A percentile compares a stretch with the other conserved stretches of the same genome.
Evolutionary conservation across 2,888 invertebrate genomes (phyloP).

Genomic region (Leucophenga maculata): DNA sequence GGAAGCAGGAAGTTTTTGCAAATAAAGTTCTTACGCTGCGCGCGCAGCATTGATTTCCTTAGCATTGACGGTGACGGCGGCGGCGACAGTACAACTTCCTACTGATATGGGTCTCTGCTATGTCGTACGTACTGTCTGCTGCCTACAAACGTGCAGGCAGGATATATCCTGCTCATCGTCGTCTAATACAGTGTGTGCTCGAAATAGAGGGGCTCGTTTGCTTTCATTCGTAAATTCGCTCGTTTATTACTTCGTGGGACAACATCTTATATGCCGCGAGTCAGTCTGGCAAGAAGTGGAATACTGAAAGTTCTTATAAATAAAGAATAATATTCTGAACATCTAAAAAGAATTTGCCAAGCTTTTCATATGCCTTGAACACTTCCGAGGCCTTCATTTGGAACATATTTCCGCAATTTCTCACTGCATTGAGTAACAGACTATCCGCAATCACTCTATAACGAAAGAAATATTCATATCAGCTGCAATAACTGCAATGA

Average conservation of each 20-base stretch:
- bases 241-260: no score
- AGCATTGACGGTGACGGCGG: slow-evolving; percentile 23
- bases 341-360: no score
- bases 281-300: not conserved
- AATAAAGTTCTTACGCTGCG: slow-evolving; percentile 2
- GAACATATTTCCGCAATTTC: no score
- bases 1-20: slow-evolving; percentile 3
- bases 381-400: no score
- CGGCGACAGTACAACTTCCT: slow-evolving; percentile 26
- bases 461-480: no score
- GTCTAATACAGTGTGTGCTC: slow-evolving; percentile 10
- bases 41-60: slow-evolving; percentile 22
- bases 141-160: not conserved
- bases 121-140: slow-evolving; percentile 57
- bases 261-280: no score
- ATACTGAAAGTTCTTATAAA: no score
- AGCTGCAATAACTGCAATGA: no score
- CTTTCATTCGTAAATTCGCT: slow-evolving; percentile 8
- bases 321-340: no score
- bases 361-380: no score
- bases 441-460: no score
- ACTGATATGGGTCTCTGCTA: slow-evolving; percentile 37
- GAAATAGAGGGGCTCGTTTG: slow-evolving; percentile 54
- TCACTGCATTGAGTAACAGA: no score
- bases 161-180: not conserved